Conservation (phyloP, 1,140 invertebrate genomes). For the Cyrtorhinus lividipennis region DNA sequence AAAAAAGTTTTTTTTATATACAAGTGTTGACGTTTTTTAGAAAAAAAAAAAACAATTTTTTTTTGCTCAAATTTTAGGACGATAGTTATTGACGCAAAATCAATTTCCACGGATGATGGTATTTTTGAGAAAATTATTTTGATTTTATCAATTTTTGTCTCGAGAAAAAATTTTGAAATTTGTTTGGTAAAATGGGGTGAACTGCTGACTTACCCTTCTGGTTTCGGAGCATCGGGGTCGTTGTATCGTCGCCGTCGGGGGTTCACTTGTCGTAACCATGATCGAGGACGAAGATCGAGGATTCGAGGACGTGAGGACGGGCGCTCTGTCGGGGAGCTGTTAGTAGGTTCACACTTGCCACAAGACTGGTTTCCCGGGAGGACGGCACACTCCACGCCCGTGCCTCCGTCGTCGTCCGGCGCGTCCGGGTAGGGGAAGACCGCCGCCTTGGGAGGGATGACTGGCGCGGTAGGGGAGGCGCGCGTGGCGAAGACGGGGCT, state of each 20-base stretch:
- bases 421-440: neutral
- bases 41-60: too few species aligned
- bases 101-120: too few species aligned
- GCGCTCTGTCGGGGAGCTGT: neutral
- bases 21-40: too few species aligned
- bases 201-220: neutral
- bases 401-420: neutral
- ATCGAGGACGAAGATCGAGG: neutral
- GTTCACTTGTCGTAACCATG: neutral
- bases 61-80: too few species aligned
- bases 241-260: neutral
- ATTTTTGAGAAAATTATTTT: too few species aligned
- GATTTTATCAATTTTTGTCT: too few species aligned
- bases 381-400: conserved; percentile 7
- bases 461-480: neutral
- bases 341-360: neutral
- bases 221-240: neutral
- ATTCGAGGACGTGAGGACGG: neutral
- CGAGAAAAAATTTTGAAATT: too few species aligned
- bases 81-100: too few species aligned
- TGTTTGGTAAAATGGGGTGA: too few species aligned
- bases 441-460: neutral
- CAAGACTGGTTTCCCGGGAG: neutral
- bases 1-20: too few species aligned
- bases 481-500: neutral